Evolutionary conservation across 2,797 vertebrate species (phyloP), one percentile per base, ranked within the genome.

Genomic region (Poecilia gillii): DNA sequence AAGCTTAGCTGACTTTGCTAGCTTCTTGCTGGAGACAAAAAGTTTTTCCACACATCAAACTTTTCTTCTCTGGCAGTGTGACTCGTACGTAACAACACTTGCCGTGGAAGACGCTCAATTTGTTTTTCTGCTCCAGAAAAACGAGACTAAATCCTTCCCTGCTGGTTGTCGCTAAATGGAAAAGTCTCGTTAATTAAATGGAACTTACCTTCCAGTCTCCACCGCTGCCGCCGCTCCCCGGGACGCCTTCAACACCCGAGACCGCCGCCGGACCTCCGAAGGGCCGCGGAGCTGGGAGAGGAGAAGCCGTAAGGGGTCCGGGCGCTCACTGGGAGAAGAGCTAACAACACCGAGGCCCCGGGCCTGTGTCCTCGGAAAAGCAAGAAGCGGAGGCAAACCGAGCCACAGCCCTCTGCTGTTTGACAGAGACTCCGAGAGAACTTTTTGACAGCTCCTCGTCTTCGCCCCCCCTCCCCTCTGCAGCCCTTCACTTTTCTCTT

Each of bases 221-320:
- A 90, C 92, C 82, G 90, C 92, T 79, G 91, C 92, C 82, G 90
- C 93, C 94, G 91, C 94, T 95, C 91, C 94, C 94, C 92, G 93
- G 93, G 92, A 91, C 94, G 91, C 93, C 94, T 94, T 94, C 91
- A 87, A 93, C 94, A 94, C 91, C 93, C 92, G 91, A 93, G 77
- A 93, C 92, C 92, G 94, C 95, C 90, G 90, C 91, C 87, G 89
- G 90, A 92, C 77, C 94, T 94, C 91, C 93, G 73, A 85, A 89
- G 93, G 92, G 92, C 95, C 93, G 93, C 86, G 91, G 91, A 88
- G 92, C 90, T 90, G 89, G 77, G 82, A 88, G 88, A 86, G 80
- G 83, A 90, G 89, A 89, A 91, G 92, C 93, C 87, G 88, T 88
- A 86, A 89, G 87, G 81, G 85, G 85, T 91, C 82, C 89, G 79